Conservation (phyloP, 2,113 vertebrate species). For the Chlorodrepanis virens region DNA sequence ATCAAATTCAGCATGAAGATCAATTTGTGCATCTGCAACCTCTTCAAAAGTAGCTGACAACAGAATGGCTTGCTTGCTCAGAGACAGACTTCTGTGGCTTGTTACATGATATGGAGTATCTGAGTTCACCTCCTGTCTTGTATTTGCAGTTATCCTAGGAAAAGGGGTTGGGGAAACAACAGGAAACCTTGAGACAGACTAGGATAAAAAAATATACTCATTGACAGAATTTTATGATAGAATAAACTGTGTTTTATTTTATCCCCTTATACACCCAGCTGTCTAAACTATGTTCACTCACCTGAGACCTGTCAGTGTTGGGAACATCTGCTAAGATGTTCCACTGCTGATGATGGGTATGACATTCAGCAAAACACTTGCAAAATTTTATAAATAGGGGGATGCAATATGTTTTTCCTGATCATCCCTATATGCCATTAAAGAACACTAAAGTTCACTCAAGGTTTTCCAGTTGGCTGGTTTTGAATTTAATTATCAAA, state of each 20-base stretch:
- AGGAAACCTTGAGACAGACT: neutral
- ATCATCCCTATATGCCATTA: neutral
- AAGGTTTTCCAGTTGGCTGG: neutral
- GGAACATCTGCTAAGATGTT: neutral
- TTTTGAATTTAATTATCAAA: neutral
- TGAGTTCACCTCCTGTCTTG: neutral
- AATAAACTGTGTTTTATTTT: neutral
- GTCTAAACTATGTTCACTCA: neutral
- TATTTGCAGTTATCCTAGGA: neutral
- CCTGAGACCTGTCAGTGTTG: neutral
- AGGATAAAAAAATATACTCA: neutral
- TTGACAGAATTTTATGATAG: neutral
- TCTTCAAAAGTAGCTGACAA: slow-evolving; percentile 22
- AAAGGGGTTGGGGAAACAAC: neutral
- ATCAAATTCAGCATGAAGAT: neutral
- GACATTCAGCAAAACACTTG: neutral
- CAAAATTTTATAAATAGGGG: neutral
- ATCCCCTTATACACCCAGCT: neutral
- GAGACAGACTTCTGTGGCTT: neutral
- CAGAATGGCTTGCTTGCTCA: neutral
- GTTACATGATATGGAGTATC: neutral
- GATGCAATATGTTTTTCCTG: neutral
- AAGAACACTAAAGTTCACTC: neutral
- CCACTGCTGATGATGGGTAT: neutral
- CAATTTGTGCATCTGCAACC: slow-evolving; percentile 10